Percentiles rank a stretch among this genome's conserved stretches.
phyloP scores from a whole-genome alignment of 1,140 invertebrate genomes.

The Hirudo medicinalis region DNA sequence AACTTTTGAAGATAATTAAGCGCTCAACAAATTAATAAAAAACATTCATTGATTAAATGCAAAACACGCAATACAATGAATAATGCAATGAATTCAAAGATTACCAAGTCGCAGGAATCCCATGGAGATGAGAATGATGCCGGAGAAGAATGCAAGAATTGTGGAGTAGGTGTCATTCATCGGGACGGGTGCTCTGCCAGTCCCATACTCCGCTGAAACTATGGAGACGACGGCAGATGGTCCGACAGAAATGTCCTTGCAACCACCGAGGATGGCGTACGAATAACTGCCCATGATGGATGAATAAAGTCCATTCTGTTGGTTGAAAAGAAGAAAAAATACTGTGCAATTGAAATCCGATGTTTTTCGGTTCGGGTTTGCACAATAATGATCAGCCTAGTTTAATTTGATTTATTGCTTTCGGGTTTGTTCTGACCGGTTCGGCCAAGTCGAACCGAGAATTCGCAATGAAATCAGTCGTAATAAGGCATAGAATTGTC shows the following conservation, averaged over 20 bases:
- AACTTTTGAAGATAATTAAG: too few relatives aligned
- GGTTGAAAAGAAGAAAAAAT: constrained; percentile 22
- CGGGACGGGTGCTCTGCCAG: constrained; percentile 23
- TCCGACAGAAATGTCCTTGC: constrained; percentile 65
- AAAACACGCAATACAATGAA: too few relatives aligned
- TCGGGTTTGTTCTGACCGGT: too few relatives aligned
- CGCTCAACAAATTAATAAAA: too few relatives aligned
- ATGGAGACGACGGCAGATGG: constrained; percentile 42
- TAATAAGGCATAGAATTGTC: too few relatives aligned
- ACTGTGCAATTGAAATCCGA: too few relatives aligned
- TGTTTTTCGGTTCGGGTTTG: too few relatives aligned
- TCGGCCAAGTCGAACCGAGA: too few relatives aligned
- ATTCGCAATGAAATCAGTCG: too few relatives aligned
- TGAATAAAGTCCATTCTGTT: constrained; percentile 63
- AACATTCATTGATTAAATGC: too few relatives aligned
- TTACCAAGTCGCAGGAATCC: constrained; percentile 51
- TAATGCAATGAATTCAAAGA: not conserved
- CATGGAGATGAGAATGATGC: constrained; percentile 61
- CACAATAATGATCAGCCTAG: too few relatives aligned
- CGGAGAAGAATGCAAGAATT: constrained; percentile 60
- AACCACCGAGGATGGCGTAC: constrained; percentile 73
- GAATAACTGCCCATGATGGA: constrained; percentile 79
- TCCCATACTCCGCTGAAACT: constrained; percentile 36
- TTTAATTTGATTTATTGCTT: too few relatives aligned
- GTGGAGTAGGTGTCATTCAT: constrained; percentile 49